Evolutionary conservation across 2,888 invertebrate species (phyloP).

Genomic region (Toxonevra muliebris): DNA sequence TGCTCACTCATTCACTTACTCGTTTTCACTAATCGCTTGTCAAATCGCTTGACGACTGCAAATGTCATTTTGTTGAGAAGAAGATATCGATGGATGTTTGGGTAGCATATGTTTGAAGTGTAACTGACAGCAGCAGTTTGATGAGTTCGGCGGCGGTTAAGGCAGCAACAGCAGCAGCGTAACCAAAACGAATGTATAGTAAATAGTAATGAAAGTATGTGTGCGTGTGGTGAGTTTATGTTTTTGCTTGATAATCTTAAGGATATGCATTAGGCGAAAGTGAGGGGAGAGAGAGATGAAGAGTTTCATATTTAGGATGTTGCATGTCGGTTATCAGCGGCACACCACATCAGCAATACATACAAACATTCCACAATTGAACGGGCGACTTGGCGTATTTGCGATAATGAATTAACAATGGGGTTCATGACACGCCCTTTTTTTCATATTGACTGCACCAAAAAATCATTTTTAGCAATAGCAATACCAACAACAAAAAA

Average conservation of each 20-base stretch:
- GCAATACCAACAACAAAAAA: too few relatives aligned
- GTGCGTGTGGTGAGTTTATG: too few relatives aligned
- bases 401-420: slow-evolving; percentile 27
- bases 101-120: slow-evolving; percentile 39
- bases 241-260: neutral
- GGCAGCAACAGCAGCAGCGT: neutral
- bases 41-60: slow-evolving; percentile 24
- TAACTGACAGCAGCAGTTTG: slow-evolving; percentile 41
- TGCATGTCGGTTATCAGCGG: slow-evolving; percentile 28
- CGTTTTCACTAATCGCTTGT: neutral
- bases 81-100: slow-evolving; percentile 22
- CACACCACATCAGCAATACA: slow-evolving; percentile 19
- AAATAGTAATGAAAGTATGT: too few relatives aligned
- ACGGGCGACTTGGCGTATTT: neutral
- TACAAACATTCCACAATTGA: slow-evolving; percentile 5
- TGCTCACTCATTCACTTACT: neutral
- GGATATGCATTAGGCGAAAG: too few relatives aligned
- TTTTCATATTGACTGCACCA: slow-evolving; percentile 4
- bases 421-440: slow-evolving; percentile 26
- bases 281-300: neutral
- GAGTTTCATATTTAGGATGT: too few relatives aligned
- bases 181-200: neutral
- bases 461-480: slow-evolving; percentile 15
- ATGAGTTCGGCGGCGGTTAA: slow-evolving; percentile 17
- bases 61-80: slow-evolving; percentile 32